Percentiles rank a stretch among this genome's conserved stretches.
Conservation (phyloP, 2,797 vertebrate genomes). For the Pangasius krempfi region DNA sequence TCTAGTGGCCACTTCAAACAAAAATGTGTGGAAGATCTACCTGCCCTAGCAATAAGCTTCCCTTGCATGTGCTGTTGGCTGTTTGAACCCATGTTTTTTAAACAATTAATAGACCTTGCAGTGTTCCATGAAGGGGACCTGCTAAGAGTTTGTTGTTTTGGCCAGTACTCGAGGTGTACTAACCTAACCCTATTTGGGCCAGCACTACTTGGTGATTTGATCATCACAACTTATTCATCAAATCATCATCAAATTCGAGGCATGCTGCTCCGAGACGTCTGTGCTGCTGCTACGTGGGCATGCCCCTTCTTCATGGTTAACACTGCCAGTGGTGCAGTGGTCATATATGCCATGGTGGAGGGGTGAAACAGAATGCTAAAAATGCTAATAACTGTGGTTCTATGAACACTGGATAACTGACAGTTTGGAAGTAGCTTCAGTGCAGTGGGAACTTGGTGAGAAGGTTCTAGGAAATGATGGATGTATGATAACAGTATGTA, state of each 20-base stretch:
- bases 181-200: neutral
- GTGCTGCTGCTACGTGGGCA: neutral
- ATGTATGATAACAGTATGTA: neutral
- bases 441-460: neutral
- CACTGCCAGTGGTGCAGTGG: neutral
- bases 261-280: neutral
- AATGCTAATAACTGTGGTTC: neutral
- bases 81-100: neutral
- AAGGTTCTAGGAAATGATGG: neutral
- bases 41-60: neutral
- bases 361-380: neutral
- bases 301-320: neutral
- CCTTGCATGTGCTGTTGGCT: neutral
- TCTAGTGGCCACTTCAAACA: neutral
- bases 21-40: neutral
- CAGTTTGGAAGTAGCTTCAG: neutral
- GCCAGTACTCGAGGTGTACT: neutral
- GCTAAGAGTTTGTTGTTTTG: neutral
- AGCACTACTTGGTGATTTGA: neutral
- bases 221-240: neutral
- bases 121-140: neutral
- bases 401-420: neutral
- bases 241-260: neutral
- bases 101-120: neutral
- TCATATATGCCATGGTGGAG: neutral